Evolutionary conservation across 1,140 invertebrate genomes (phyloP).

Genomic region (Trissolcus basalis): DNA sequence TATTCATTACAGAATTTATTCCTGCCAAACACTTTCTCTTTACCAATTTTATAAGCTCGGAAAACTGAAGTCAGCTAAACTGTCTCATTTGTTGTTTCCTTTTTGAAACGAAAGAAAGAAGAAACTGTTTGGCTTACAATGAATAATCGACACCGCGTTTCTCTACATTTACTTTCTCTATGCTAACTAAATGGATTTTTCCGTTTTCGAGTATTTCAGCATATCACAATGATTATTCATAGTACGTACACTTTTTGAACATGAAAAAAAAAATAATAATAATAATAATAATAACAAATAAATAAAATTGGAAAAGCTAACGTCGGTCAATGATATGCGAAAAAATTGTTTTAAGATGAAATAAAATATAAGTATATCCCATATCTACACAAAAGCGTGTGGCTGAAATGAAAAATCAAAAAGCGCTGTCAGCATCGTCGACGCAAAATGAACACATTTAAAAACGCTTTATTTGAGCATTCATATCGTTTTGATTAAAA

Average conservation of each 20-base stretch:
- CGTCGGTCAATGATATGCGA: no score
- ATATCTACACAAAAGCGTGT: neutral
- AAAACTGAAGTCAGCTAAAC: no score
- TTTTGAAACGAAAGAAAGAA: constrained; percentile 1
- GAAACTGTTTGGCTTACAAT: constrained; percentile 49
- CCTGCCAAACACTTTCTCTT: constrained; percentile 46
- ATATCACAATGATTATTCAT: constrained; percentile 28
- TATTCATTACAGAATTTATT: constrained; percentile 29
- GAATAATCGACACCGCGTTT: no score
- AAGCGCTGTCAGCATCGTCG: neutral
- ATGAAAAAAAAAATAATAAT: neutral
- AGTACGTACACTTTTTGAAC: constrained; percentile 2
- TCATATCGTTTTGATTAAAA: no score
- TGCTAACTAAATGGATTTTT: constrained; percentile 38
- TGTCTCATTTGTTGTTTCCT: neutral
- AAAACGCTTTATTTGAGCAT: no score
- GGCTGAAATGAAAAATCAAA: neutral
- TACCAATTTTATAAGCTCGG: neutral
- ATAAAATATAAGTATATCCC: no score
- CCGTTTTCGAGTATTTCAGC: constrained; percentile 26
- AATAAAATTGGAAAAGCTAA: no score
- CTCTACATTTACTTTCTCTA: constrained; percentile 8
- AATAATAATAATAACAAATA: no score
- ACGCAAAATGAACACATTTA: no score
- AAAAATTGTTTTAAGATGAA: no score